Base-by-base conservation (phyloP, 1,140 invertebrate species). In the Megathymus violae region DNA sequence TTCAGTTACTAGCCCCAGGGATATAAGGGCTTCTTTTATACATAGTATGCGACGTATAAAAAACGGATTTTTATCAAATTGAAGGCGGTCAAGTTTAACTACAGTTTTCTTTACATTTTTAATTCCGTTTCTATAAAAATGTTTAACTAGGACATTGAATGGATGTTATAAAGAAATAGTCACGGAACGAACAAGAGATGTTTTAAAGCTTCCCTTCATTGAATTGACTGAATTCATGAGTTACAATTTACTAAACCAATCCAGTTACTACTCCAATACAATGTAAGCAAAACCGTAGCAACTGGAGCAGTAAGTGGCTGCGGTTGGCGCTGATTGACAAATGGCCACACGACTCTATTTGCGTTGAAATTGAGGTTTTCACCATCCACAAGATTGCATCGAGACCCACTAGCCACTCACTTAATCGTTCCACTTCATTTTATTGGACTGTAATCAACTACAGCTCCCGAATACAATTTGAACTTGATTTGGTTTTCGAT, bases 111-210 rank as follows among this genome's bases (percentile, higher is more conserved):
- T n/a, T n/a, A n/a, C n/a, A n/a, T n/a, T n/a, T n/a, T n/a, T n/a
- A n/a, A n/a, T n/a, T n/a, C n/a, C n/a, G n/a, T n/a, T n/a, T n/a
- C n/a, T n/a, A n/a, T n/a, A n/a, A n/a, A n/a, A n/a, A n/a, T n/a
- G n/a, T n/a, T n/a, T n/a, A n/a, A n/a, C n/a, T n/a, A n/a, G n/a
- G n/a, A n/a, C n/a, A n/a, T n/a, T n/a, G n/a, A n/a, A n/a, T n/a
- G n/a, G n/a, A n/a, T n/a, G n/a, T n/a, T n/a, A n/a, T n/a, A n/a
- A n/a, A n/a, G n/a, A n/a, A n/a, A n/a, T n/a, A n/a, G 19, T 22
- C 19, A 22, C 19, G 5, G 19, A 58, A 47, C 11, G 27, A 72
- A 71, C 67, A 17, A 40, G 38, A n/a, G n/a, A n/a, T n/a, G n/a
- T n/a, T n/a, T n/a, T n/a, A n/a, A n/a, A n/a, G n/a, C n/a, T n/a